Evolutionary conservation across 2,888 invertebrate genomes (phyloP).

Genomic region (Didymodactylos carnosus): DNA sequence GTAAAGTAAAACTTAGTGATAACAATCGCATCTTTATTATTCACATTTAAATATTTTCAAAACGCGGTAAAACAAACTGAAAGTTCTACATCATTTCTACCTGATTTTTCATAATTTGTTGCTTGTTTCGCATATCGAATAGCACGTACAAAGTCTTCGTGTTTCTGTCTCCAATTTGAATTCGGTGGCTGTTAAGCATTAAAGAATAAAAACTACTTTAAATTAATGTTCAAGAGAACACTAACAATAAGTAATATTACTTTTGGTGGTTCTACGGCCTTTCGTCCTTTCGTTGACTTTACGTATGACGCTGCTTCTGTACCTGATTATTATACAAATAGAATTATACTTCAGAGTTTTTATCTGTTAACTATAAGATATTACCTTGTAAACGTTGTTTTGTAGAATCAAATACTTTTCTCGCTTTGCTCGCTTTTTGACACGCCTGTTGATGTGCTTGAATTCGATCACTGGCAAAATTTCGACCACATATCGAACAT

Average conservation of each 20-base stretch:
- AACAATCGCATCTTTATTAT: constrained; percentile 41
- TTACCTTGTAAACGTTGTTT: constrained; percentile 43
- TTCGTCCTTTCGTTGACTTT: constrained; percentile 21
- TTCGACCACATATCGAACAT: constrained; percentile 57
- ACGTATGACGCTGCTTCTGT: constrained; percentile 59
- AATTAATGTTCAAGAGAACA: neutral
- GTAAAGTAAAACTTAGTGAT: constrained; percentile 40
- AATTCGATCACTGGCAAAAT: constrained; percentile 56
- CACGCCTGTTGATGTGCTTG: constrained; percentile 26
- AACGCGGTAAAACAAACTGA: neutral
- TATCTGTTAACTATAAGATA: no score
- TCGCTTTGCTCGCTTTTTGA: constrained; percentile 19
- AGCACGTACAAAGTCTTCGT: constrained; percentile 26
- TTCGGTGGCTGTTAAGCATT: neutral
- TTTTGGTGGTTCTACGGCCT: constrained; percentile 20
- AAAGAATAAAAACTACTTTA: neutral
- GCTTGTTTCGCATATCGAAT: constrained; percentile 29
- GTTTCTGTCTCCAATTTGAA: constrained; percentile 26
- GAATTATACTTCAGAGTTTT: no score
- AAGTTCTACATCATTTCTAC: no score
- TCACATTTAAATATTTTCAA: no score
- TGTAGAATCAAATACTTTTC: constrained; percentile 27
- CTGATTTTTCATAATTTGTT: constrained; percentile 21
- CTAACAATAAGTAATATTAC: no score
- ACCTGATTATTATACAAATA: no score